Base-by-base conservation (phyloP, 2,797 vertebrate genomes). In the Mallotus villosus region DNA sequence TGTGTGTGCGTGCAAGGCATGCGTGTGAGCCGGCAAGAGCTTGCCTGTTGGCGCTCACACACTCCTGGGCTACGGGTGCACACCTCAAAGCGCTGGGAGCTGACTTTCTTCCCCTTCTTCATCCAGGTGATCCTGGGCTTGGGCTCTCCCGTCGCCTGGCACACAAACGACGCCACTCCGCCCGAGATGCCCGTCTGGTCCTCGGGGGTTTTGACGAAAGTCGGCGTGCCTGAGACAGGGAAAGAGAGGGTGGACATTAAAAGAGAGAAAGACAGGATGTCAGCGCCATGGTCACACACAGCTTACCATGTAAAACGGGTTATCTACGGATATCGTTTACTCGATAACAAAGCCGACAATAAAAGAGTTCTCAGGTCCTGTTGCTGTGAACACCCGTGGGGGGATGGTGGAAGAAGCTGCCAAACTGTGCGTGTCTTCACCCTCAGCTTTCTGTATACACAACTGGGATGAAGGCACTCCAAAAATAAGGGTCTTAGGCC, bases 61-160 rank as follows among this genome's bases (percentile, higher is more conserved):
- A 57, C 0, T 3, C 57, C 57, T 8, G 57, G 6, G 4, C 37
- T 41, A 41, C 9, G 67, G 68, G 70, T 68, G 76, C 87, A 74
- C 71, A 91, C 98, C 97, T 99, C 97, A 68, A 99, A 99, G 79
- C 98, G 95, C 90, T 99, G 98, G 60, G 98, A 99, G 93, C 97
- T 99, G 90, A 99, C 97, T 94, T 98, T 98, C 92, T 99, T 99
- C 82, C 98, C 98, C 90, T 99, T 99, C 91, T 99, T 98, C 96
- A 98, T 97, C 98, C 98, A 99, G 7, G 97, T 99, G 92, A 99
- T 98, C 19, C 97, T 93, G 34, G 98, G 98, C 80, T 97, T 98
- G 81, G 98, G 97, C 68, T 99, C 98, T 77, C 97, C 97, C 5
- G 93, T 86, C 81, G 97, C 96, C 92, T 96, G 97, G 93, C 98